Percentiles rank a stretch among this genome's conserved stretches.
phyloP scores from a whole-genome alignment of 2,113 vertebrate genomes.

The Misgurnus anguillicaudatus region DNA sequence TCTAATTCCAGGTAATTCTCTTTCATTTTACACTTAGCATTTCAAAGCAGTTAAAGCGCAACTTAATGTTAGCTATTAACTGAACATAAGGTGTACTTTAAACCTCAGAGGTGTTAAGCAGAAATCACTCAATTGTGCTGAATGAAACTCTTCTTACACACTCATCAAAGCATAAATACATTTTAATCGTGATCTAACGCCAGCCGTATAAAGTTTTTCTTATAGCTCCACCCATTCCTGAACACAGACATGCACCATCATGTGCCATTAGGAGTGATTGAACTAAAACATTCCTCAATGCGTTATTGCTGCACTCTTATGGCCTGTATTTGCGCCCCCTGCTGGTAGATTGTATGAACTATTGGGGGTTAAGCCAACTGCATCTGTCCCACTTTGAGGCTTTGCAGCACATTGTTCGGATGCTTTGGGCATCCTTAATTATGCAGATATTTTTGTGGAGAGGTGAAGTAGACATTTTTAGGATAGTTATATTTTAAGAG shows the following conservation, averaged over 20 bases:
- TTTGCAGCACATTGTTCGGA: constrained; percentile 16
- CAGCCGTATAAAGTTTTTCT: background rate
- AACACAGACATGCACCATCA: constrained; percentile 1
- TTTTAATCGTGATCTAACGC: constrained; percentile 29
- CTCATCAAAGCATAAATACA: background rate
- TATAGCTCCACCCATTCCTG: background rate
- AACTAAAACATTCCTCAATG: background rate
- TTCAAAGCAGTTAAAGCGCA: background rate
- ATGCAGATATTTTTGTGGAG: background rate
- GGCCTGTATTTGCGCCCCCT: constrained; percentile 20
- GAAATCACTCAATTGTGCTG: background rate
- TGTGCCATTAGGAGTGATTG: background rate
- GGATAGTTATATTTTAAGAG: background rate
- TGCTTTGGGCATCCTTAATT: background rate
- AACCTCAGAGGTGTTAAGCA: constrained; percentile 2
- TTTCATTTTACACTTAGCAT: background rate
- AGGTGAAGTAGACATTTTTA: background rate
- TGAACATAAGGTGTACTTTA: background rate
- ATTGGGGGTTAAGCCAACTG: background rate
- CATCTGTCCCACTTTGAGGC: background rate
- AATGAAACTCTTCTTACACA: background rate
- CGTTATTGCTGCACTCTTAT: background rate
- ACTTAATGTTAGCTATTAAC: background rate
- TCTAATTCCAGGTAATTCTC: constrained; percentile 85
- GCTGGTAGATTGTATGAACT: constrained; percentile 27